These are phyloP conservation scores for Malurus melanocephalus DNA, from an alignment of 2,113 vertebrate genomes.

Conservation along the genomic window DNA sequence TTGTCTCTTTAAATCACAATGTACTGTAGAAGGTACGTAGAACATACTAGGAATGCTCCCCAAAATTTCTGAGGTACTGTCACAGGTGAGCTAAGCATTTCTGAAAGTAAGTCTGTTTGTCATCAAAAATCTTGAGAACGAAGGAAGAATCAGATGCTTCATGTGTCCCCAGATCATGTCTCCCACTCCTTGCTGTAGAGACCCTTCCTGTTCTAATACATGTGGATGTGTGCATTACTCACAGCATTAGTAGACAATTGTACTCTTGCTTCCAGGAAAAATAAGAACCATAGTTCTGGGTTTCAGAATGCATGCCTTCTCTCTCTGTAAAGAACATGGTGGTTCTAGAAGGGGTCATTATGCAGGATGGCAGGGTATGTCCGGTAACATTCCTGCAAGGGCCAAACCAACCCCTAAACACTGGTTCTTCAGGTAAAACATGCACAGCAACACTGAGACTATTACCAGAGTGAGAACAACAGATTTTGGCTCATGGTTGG, in stretches of 20 bases:
- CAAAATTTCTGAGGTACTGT: background rate
- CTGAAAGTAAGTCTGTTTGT: background rate
- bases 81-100: background rate
- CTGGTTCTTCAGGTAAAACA: background rate
- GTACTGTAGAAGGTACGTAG: background rate
- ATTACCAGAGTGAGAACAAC: background rate
- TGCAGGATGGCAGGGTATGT: conserved; percentile 21
- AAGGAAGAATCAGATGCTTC: background rate
- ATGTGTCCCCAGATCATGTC: rapidly evolving
- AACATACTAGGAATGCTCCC: background rate
- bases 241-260: background rate
- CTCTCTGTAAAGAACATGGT: background rate
- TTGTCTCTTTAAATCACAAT: background rate
- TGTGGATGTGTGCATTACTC: background rate
- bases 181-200: background rate
- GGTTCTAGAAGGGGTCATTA: background rate
- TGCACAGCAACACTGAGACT: background rate
- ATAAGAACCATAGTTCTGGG: background rate
- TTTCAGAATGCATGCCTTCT: background rate
- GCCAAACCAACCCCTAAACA: background rate
- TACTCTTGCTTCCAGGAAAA: background rate
- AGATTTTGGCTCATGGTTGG: background rate
- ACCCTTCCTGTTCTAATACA: background rate
- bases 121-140: background rate
- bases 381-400: conserved; percentile 41